Evolutionary conservation across 2,888 invertebrate species (phyloP).

Genomic region (Antheraea yamamai): DNA sequence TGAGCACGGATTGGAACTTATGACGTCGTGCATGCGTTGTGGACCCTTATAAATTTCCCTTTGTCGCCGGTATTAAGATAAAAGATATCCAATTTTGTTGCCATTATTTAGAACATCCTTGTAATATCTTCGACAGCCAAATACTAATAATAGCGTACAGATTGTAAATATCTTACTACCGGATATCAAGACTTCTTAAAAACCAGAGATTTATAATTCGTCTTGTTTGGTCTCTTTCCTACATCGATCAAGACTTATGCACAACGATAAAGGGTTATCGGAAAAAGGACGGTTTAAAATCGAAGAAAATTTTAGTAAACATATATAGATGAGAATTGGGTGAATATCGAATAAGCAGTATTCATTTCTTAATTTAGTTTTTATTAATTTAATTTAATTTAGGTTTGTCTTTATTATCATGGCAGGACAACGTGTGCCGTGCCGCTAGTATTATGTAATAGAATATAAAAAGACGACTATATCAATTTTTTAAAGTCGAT

Average conservation of each 20-base stretch:
- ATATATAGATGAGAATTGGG: too few relatives aligned
- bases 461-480: too few relatives aligned
- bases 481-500: not conserved
- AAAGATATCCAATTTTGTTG: slow-evolving; percentile 28
- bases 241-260: too few relatives aligned
- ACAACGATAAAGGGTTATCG: too few relatives aligned
- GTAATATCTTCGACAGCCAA: not conserved
- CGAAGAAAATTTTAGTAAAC: too few relatives aligned
- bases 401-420: too few relatives aligned
- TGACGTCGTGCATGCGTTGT: slow-evolving; percentile 46
- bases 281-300: too few relatives aligned
- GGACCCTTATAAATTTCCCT: slow-evolving; percentile 45
- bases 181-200: not conserved
- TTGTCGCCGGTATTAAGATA: slow-evolving; percentile 49
- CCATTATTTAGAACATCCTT: not conserved
- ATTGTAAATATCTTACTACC: not conserved
- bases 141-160: not conserved
- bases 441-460: too few relatives aligned
- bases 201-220: not conserved
- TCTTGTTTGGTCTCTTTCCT: not conserved
- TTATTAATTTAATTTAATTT: too few relatives aligned
- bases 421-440: too few relatives aligned
- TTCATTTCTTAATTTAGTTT: too few relatives aligned
- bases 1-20: slow-evolving; percentile 49
- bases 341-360: too few relatives aligned